Evolutionary conservation across 2,797 vertebrate species (phyloP).

Genomic region (Antrozous pallidus): DNA sequence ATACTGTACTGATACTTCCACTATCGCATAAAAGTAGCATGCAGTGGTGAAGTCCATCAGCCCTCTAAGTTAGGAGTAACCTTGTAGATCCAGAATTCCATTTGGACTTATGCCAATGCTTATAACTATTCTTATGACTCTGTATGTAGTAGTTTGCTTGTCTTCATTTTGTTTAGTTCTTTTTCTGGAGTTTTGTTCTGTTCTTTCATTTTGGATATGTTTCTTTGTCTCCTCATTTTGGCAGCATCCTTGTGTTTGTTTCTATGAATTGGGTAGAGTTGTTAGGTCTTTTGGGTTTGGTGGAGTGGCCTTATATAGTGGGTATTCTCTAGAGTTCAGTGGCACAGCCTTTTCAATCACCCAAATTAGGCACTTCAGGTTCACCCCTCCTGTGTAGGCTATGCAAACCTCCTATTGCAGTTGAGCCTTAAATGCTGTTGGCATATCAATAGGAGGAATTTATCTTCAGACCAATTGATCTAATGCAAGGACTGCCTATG

Average conservation of each 20-base stretch:
- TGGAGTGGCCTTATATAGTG: not conserved
- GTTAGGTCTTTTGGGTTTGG: not conserved
- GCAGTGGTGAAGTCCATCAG: not conserved
- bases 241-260: not conserved
- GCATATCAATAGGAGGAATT: not conserved
- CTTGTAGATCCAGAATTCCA: not conserved
- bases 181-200: not conserved
- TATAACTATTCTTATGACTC: not conserved
- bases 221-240: not conserved
- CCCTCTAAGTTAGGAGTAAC: not conserved
- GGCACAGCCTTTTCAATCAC: not conserved
- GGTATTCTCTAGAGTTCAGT: not conserved
- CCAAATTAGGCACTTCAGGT: not conserved
- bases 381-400: not conserved
- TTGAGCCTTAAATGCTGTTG: not conserved
- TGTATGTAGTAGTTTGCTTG: not conserved
- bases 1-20: not conserved
- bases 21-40: not conserved
- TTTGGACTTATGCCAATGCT: not conserved
- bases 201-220: not conserved
- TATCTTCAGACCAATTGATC: not conserved
- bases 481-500: not conserved
- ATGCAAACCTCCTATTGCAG: not conserved
- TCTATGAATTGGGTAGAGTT: not conserved
- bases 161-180: not conserved